A percentile compares a stretch with the other conserved stretches of the same genome.
Evolutionary conservation across 2,888 invertebrate species (phyloP).

Genomic region (Habroteleia sp.): DNA sequence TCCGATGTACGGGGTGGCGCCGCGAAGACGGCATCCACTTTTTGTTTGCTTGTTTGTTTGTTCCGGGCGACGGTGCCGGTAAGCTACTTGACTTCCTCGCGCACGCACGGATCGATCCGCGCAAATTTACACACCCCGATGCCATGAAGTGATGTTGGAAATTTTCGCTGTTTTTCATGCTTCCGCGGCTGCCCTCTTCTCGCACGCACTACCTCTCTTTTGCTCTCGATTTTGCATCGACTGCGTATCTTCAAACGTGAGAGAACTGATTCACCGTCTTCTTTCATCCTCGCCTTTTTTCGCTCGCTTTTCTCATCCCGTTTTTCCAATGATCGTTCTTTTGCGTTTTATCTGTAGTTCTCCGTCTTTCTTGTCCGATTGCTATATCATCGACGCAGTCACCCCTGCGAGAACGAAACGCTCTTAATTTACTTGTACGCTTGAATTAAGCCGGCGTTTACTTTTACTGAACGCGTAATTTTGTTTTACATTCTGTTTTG

Average conservation of each 20-base stretch:
- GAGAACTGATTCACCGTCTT: conserved; percentile 37
- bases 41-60: conserved; percentile 75
- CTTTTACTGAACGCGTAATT: conserved; percentile 56
- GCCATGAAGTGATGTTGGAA: conserved; percentile 69
- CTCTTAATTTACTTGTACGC: conserved; percentile 61
- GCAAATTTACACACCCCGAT: conserved; percentile 75
- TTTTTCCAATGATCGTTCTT: conserved; percentile 23
- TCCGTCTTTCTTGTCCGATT: conserved; percentile 17
- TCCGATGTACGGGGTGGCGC: conserved; percentile 71
- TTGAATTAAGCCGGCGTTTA: conserved; percentile 60
- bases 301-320: background rate
- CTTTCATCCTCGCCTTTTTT: background rate
- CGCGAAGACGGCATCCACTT: conserved; percentile 74
- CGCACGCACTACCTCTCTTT: conserved; percentile 23
- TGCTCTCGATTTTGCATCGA: conserved; percentile 35
- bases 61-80: conserved; percentile 72
- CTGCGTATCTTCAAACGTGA: conserved; percentile 39
- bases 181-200: conserved; percentile 32
- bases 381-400: conserved; percentile 42
- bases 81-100: conserved; percentile 68
- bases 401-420: conserved; percentile 48
- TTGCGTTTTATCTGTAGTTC: conserved; percentile 28
- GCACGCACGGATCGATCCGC: conserved; percentile 73
- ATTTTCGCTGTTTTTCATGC: conserved; percentile 70
- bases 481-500: conserved; percentile 56